A percentile compares a stretch with the other conserved stretches of the same genome.
These are phyloP conservation scores for Cepphus grylle DNA, from an alignment of 2,113 vertebrate genomes.

Conservation along the genomic window DNA sequence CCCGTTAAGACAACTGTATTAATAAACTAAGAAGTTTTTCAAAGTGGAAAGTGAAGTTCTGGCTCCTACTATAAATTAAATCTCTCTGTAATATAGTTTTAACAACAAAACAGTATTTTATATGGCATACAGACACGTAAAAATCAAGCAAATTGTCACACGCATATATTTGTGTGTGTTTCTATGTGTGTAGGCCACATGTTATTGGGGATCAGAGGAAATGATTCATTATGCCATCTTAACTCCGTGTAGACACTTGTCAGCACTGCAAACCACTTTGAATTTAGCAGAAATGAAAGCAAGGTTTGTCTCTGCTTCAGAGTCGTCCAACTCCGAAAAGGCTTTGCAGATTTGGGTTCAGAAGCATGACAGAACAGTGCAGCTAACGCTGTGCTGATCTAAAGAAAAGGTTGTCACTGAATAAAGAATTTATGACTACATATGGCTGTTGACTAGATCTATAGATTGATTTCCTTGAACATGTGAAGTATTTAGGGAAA, in stretches of 20 bases:
- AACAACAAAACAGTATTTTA: not conserved
- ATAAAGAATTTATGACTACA: not conserved
- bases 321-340: not conserved
- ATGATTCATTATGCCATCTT: not conserved
- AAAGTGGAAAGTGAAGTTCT: not conserved
- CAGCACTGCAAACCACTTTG: not conserved
- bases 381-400: not conserved
- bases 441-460: not conserved
- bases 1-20: not conserved
- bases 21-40: not conserved
- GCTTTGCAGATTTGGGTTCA: not conserved
- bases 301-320: not conserved
- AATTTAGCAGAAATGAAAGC: not conserved
- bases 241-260: not conserved
- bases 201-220: not conserved
- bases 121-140: not conserved
- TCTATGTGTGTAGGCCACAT: not conserved
- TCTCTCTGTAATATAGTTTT: not conserved
- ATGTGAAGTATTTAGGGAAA: not conserved
- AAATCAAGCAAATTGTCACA: not conserved
- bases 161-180: not conserved
- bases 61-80: not conserved
- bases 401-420: not conserved
- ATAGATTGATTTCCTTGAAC: not conserved
- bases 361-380: not conserved